Conservation (phyloP, 1,140 invertebrate species). For the Brevipalpus yothersi region DNA sequence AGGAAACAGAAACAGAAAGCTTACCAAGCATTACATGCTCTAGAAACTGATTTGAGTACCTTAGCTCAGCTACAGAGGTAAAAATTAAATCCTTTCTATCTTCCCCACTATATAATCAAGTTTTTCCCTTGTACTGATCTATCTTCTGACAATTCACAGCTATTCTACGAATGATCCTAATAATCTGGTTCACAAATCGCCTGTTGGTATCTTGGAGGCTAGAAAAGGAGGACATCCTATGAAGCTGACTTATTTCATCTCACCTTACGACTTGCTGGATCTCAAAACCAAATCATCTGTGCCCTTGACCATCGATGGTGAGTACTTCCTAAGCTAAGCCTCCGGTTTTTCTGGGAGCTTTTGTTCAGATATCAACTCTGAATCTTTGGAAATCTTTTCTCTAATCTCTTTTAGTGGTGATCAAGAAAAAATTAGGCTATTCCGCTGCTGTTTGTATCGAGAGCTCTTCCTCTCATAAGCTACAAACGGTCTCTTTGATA, state of each 20-base stretch:
- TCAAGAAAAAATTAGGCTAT: slow-evolving; percentile 45
- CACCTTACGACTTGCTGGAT: slow-evolving; percentile 73
- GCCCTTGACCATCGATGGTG: slow-evolving; percentile 39
- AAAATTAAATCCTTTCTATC: not conserved
- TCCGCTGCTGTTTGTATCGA: slow-evolving; percentile 72
- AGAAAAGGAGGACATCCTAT: slow-evolving; percentile 46
- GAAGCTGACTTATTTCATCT: slow-evolving; percentile 79
- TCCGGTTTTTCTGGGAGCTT: slow-evolving; percentile 1
- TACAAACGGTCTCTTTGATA: slow-evolving; percentile 50
- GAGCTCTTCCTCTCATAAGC: slow-evolving; percentile 56
- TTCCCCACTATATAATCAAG: too few species aligned
- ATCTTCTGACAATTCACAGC: slow-evolving; percentile 13
- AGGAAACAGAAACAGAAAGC: slow-evolving; percentile 53
- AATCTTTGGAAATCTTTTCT: slow-evolving; percentile 1
- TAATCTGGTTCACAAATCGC: slow-evolving; percentile 62
- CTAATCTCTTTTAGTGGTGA: slow-evolving; percentile 17
- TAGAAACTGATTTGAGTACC: slow-evolving; percentile 69
- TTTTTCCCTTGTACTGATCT: too few species aligned
- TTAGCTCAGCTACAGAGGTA: slow-evolving; percentile 53
- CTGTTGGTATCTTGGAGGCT: slow-evolving; percentile 40
- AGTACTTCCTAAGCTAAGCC: slow-evolving; percentile 8
- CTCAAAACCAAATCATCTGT: slow-evolving; percentile 40
- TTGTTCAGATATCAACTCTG: not conserved
- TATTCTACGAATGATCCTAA: slow-evolving; percentile 51
- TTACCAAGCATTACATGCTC: slow-evolving; percentile 62